Evolutionary conservation across 1,140 invertebrate species (phyloP).

Genomic region (Ganaspis sp.): DNA sequence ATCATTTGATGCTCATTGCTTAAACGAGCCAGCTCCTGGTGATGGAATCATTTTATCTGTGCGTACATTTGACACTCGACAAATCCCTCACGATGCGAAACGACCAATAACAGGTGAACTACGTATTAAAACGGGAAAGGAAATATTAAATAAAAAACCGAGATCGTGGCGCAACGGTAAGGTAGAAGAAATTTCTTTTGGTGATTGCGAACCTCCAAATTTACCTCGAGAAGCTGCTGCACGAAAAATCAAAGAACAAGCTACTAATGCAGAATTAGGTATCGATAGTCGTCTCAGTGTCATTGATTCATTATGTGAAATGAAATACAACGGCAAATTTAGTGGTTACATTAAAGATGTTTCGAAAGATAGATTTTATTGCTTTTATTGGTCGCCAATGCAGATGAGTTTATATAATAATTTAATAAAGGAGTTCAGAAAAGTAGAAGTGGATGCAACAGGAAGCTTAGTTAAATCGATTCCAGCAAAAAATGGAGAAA

Average conservation of each 20-base stretch:
- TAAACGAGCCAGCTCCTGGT: conserved; percentile 21
- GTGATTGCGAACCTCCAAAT: conserved; percentile 28
- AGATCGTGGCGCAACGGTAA: neutral
- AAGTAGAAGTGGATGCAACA: conserved; percentile 46
- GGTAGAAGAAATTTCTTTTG: conserved; percentile 27
- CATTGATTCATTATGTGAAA: conserved; percentile 35
- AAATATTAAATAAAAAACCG: conserved; percentile 29
- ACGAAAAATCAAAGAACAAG: conserved; percentile 36
- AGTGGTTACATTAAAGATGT: conserved; percentile 47
- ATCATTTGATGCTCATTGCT: conserved; percentile 25
- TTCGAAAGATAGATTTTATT: conserved; percentile 37
- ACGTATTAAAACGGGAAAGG: conserved; percentile 4
- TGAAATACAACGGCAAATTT: conserved; percentile 40
- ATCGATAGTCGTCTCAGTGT: neutral
- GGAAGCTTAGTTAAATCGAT: conserved; percentile 22
- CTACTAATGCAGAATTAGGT: conserved; percentile 11
- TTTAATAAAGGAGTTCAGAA: conserved; percentile 26
- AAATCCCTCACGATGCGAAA: conserved; percentile 20
- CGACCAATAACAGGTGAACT: neutral
- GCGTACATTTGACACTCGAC: conserved; percentile 8
- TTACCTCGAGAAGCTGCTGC: neutral
- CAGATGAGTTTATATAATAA: conserved; percentile 43
- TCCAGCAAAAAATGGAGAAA: conserved; percentile 21
- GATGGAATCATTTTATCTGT: conserved; percentile 24
- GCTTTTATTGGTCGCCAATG: conserved; percentile 40